Conservation (phyloP, 1,140 invertebrate genomes). For the Mercenaria mercenaria region DNA sequence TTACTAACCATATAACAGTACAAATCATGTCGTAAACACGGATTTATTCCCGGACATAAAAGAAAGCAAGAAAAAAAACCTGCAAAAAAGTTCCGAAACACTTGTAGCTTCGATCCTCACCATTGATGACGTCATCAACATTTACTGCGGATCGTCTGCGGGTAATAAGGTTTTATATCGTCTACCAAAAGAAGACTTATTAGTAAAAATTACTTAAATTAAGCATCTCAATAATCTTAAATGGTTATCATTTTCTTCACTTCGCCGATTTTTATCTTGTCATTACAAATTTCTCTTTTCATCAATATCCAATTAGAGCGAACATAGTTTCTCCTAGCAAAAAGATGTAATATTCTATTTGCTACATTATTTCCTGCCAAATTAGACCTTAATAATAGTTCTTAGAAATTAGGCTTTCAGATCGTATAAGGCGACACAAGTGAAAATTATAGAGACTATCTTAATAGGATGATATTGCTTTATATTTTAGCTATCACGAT, state of each 20-base stretch:
- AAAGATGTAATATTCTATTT: slow-evolving; percentile 6
- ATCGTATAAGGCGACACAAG: slow-evolving; percentile 45
- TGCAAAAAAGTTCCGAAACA: no score
- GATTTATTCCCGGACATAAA: no score
- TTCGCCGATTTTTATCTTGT: slow-evolving; percentile 1
- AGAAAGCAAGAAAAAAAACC: no score
- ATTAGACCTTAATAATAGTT: slow-evolving; percentile 55
- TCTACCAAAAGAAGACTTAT: slow-evolving; percentile 1
- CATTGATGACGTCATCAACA: background rate
- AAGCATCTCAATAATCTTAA: slow-evolving; percentile 20
- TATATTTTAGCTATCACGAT: slow-evolving; percentile 44
- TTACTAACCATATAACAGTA: no score
- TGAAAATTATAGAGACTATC: slow-evolving; percentile 46
- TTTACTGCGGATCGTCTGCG: background rate
- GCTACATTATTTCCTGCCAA: slow-evolving; percentile 59
- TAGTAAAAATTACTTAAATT: slow-evolving; percentile 32
- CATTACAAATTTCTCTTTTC: slow-evolving; percentile 51
- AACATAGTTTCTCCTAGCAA: background rate
- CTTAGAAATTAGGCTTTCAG: slow-evolving; percentile 58
- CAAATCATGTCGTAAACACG: no score
- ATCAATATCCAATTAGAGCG: slow-evolving; percentile 35
- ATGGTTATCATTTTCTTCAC: slow-evolving; percentile 14
- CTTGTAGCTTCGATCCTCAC: no score
- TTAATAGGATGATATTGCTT: slow-evolving; percentile 63
- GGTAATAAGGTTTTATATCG: background rate